Base-by-base conservation (phyloP, 2,113 vertebrate species). In the Entelurus aequoreus region DNA sequence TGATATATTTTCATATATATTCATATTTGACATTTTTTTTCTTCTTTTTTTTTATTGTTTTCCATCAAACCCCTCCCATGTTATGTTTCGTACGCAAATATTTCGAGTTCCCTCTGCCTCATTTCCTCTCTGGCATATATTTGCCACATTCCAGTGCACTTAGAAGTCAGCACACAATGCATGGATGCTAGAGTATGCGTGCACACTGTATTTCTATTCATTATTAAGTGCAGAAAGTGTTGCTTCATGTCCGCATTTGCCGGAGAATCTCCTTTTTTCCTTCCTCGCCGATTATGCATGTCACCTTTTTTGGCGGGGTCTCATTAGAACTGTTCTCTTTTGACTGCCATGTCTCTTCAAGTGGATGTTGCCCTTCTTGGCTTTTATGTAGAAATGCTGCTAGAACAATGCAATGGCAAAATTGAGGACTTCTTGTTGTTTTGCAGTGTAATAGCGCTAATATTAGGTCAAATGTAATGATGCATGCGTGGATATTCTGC, bases 31-130 rank as follows among this genome's bases (percentile, higher is more conserved):
- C 28, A n/a, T n/a, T n/a, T n/a, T n/a, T 28, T 28, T 28, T 28
- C 28, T 56, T 78, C 79, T 81, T 76, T 65, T 77, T 46, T 74
- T 74, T 71, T 19, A 1, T n/a, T n/a, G 57, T 65, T 66, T 63
- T 72, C 54, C 75, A 76, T 74, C 80, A 79, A 81, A 80, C 81
- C 66, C 69, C 80, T 72, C 59, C 68, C 53, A 61, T 77, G 67
- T 76, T 81, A 69, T 75, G 79, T 86, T 86, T 76, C 63, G 79
- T 82, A 75, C 78, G 82, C 84, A 87, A 86, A 89, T 90, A 88
- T 90, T 88, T 6, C 62, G 19, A 19, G 19, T 19, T 19, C 19
- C 19, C 19, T 19, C 19, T 19, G 19, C 19, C 19, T 19, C 28
- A 69, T 78, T 86, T 84, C 77, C 86, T 86, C 74, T 85, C 14